phyloP scores from a whole-genome alignment of 2,888 invertebrate species.

The Nycteola revayana region DNA sequence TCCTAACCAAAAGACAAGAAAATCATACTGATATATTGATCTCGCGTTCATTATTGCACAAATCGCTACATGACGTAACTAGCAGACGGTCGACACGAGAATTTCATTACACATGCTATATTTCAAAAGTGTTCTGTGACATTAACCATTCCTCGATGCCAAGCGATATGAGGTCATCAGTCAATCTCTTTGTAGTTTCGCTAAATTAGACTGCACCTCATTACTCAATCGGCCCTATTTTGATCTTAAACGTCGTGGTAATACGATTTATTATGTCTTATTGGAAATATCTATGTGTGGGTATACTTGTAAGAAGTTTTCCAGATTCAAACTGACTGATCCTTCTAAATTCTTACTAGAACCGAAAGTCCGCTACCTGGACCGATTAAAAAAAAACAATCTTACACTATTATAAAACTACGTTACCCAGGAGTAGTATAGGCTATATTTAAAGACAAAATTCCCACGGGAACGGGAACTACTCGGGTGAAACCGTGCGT shows the following conservation, averaged over 20 bases:
- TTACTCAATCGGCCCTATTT: slow-evolving; percentile 5
- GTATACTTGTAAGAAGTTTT: too few relatives aligned
- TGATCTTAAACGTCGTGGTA: slow-evolving; percentile 1
- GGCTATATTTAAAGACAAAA: too few relatives aligned
- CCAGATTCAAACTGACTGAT: too few relatives aligned
- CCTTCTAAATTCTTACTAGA: too few relatives aligned
- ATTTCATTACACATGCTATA: slow-evolving; percentile 54
- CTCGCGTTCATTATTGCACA: slow-evolving; percentile 38
- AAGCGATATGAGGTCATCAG: slow-evolving; percentile 65
- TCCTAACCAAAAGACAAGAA: slow-evolving; percentile 40
- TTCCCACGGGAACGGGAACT: too few relatives aligned
- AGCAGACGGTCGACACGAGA: slow-evolving; percentile 39
- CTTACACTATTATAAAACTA: too few relatives aligned
- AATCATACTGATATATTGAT: slow-evolving; percentile 36
- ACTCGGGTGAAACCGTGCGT: too few relatives aligned
- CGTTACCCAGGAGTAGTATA: too few relatives aligned
- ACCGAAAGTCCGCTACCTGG: too few relatives aligned
- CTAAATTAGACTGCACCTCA: slow-evolving; percentile 36
- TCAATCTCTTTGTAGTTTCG: slow-evolving; percentile 52
- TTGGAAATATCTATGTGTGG: too few relatives aligned
- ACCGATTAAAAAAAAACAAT: too few relatives aligned
- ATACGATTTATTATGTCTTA: slow-evolving; percentile 9
- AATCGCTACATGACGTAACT: slow-evolving; percentile 34
- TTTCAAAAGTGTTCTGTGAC: slow-evolving; percentile 64
- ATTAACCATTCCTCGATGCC: slow-evolving; percentile 64